Percentiles rank a stretch among this genome's conserved stretches.
Conservation (phyloP, 1,140 invertebrate genomes). For the Aphelinus atriplicis region DNA sequence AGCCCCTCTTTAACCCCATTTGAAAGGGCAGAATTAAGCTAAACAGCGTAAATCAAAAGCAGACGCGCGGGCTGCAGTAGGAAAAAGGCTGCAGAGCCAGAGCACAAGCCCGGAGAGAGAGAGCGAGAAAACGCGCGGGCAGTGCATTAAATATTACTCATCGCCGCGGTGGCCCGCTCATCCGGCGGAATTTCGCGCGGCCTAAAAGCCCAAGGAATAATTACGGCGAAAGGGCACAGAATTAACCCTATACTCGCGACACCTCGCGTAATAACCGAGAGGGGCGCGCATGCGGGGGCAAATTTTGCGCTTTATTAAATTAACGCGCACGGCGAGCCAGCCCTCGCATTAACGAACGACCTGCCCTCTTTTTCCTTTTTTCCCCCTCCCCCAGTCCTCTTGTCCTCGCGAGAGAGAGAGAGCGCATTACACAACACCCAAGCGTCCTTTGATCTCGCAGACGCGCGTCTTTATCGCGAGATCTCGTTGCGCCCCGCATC, state of each 20-base stretch:
- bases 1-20: no score
- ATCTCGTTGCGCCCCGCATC: constrained; percentile 1
- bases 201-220: constrained; percentile 12
- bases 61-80: no score
- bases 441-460: constrained; percentile 33
- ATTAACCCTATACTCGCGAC: constrained; percentile 26
- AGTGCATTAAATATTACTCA: neutral
- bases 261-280: constrained; percentile 29
- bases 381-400: constrained; percentile 10
- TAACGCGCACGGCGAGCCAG: constrained; percentile 19
- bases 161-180: no score
- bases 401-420: constrained; percentile 7
- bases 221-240: constrained; percentile 6
- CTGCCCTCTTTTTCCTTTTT: constrained; percentile 12
- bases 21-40: no score
- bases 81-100: no score
- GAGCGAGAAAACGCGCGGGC: no score
- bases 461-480: neutral
- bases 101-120: no score
- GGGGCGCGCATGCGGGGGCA: neutral
- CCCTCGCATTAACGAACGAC: neutral
- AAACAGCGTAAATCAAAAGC: no score
- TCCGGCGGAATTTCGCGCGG: no score
- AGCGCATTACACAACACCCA: constrained; percentile 23
- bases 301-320: constrained; percentile 39